These are phyloP conservation scores for Arctopsyche grandis DNA, from an alignment of 1,140 invertebrate genomes.

Conservation along the genomic window DNA sequence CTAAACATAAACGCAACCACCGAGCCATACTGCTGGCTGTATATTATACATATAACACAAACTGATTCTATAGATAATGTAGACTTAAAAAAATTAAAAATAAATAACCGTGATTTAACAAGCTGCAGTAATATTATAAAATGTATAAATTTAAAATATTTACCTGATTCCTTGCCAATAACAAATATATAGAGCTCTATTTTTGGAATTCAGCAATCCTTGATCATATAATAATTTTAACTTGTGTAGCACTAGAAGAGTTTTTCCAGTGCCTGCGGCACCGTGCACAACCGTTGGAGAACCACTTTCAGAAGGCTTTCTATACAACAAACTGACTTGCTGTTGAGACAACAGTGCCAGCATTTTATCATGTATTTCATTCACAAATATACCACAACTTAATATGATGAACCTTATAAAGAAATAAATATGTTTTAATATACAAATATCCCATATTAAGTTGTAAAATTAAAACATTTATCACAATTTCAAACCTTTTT, in stretches of 20 bases:
- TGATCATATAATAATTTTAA: slow-evolving; percentile 56
- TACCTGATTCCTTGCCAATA: slow-evolving; percentile 62
- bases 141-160: not conserved
- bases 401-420: slow-evolving; percentile 58
- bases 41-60: too few species aligned
- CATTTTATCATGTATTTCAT: slow-evolving; percentile 59
- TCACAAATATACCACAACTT: slow-evolving; percentile 60
- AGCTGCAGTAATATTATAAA: not conserved
- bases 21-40: too few species aligned
- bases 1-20: too few species aligned
- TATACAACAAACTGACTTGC: slow-evolving; percentile 57
- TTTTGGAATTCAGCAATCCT: slow-evolving; percentile 56
- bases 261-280: slow-evolving; percentile 60
- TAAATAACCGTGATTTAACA: slow-evolving; percentile 2
- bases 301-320: slow-evolving; percentile 47
- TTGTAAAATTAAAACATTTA: not conserved
- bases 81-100: not conserved
- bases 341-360: slow-evolving; percentile 58
- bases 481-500: slow-evolving; percentile 51
- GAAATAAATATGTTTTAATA: not conserved
- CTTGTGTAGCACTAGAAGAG: slow-evolving; percentile 59
- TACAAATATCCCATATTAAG: not conserved
- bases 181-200: slow-evolving; percentile 59
- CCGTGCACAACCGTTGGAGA: slow-evolving; percentile 59
- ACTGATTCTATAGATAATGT: too few species aligned